Base-by-base conservation (phyloP, 2,113 vertebrate genomes). In the Corvus cornix region DNA sequence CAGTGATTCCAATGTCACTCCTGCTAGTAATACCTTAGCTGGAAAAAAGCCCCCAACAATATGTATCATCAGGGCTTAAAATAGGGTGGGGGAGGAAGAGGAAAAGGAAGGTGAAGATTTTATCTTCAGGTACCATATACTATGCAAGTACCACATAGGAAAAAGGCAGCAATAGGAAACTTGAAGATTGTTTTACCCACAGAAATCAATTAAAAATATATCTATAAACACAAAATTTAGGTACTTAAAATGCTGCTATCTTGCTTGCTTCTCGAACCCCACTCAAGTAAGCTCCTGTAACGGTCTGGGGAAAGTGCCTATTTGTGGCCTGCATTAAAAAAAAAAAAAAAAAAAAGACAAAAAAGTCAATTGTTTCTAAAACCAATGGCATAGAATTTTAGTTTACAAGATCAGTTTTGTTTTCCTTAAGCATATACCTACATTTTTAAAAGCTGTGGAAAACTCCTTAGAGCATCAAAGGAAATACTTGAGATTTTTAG, bases 221-320 rank as follows among this genome's bases (percentile, higher is more conserved):
- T 93, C 63, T 89, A 94, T 64, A 75, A 93, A 76, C 92, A 95
- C 86, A 87, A 86, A 44, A 59, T 59, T 75, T 73, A 44, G 35
- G 39, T 86, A 66, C 87, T 98, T 97, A 99, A 94, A 98, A 98
- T 24, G 98, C 98, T 62, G 99, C 98, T 95, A 99, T 99, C 98
- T 99, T 99, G 98, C 99, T 99, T 5, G 99, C 99, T 98, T 99
- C 99, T 96, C 99, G 98, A 92, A 99, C 98, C 3, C 99, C 99
- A 60, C 99, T 99, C 97, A 99, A 94, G 96, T 99, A 99, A 51
- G 99, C 99, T 46, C 99, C 99, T 15, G 99, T 99, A 76, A 99
- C 99, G 1, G 99, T 99, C 92, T 99, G 99, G 88, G 99, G 99
- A 92, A 99, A 99, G 97, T 99, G 99, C 83, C 99, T 98, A 87